These are phyloP conservation scores for Corythornis leucogaster DNA, from an alignment of 2,797 vertebrate genomes.

Conservation along the genomic window DNA sequence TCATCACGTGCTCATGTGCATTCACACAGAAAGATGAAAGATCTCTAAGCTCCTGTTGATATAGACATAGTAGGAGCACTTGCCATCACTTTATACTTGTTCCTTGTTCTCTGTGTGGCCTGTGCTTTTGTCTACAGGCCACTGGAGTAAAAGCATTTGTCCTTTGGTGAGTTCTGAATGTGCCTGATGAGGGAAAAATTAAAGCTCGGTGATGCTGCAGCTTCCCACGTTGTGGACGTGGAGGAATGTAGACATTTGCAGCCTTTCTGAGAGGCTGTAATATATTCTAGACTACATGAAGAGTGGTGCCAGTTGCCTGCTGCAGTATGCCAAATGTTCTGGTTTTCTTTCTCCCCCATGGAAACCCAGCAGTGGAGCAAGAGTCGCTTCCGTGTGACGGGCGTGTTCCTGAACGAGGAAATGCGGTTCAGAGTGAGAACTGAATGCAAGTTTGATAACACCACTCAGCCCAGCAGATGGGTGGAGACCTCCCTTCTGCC, in stretches of 20 bases:
- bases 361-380: slow-evolving; percentile 55
- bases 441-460: slow-evolving; percentile 41
- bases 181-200: neutral
- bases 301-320: neutral
- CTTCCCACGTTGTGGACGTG: neutral
- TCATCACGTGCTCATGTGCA: accelerated
- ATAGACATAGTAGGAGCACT: neutral
- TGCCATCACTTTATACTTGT: neutral
- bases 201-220: neutral
- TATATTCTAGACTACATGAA: neutral
- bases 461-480: slow-evolving; percentile 53
- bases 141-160: neutral
- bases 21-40: neutral
- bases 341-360: neutral
- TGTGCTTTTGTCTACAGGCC: neutral
- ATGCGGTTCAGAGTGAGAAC: slow-evolving; percentile 68
- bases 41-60: neutral
- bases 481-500: slow-evolving; percentile 52
- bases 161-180: neutral
- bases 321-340: neutral
- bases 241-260: neutral
- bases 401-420: slow-evolving; percentile 34
- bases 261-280: neutral
- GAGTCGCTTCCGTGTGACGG: slow-evolving; percentile 1
- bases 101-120: neutral